Evolutionary conservation across 2,797 vertebrate species (phyloP).

Genomic region (Megaceryle alcyon): DNA sequence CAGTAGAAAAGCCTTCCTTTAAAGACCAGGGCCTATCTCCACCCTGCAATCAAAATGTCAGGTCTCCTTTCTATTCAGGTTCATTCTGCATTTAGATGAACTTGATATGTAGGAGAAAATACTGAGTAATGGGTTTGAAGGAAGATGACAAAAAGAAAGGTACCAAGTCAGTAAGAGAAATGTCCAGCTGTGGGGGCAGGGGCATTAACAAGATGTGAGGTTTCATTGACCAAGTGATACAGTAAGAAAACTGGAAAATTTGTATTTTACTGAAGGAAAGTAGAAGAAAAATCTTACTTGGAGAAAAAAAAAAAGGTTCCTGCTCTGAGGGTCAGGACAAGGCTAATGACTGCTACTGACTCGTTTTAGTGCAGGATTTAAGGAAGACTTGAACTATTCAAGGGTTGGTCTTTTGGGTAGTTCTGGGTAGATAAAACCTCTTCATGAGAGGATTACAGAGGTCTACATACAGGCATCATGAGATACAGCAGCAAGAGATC

Average conservation of each 20-base stretch:
- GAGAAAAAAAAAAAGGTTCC: not conserved
- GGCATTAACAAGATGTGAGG: not conserved
- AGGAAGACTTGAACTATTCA: not conserved
- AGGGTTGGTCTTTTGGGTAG: not conserved
- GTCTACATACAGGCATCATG: not conserved
- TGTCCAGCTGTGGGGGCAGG: not conserved
- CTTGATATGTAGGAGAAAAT: not conserved
- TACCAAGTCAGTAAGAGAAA: not conserved
- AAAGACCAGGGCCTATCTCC: not conserved
- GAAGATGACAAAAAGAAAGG: not conserved
- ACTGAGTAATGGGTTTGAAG: not conserved
- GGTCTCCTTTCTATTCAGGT: not conserved
- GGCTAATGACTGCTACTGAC: not conserved
- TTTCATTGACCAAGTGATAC: not conserved
- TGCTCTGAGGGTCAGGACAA: not conserved
- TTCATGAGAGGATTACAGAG: not conserved
- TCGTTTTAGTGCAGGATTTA: not conserved
- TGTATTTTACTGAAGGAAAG: not conserved
- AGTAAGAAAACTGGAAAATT: not conserved
- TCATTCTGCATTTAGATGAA: not conserved
- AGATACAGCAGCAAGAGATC: not conserved
- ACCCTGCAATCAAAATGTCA: not conserved
- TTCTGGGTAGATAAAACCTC: not conserved
- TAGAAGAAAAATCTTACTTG: not conserved
- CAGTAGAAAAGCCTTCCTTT: not conserved